These are phyloP conservation scores for Mirounga angustirostris DNA, from an alignment of 2,113 vertebrate genomes.

Conservation along the genomic window DNA sequence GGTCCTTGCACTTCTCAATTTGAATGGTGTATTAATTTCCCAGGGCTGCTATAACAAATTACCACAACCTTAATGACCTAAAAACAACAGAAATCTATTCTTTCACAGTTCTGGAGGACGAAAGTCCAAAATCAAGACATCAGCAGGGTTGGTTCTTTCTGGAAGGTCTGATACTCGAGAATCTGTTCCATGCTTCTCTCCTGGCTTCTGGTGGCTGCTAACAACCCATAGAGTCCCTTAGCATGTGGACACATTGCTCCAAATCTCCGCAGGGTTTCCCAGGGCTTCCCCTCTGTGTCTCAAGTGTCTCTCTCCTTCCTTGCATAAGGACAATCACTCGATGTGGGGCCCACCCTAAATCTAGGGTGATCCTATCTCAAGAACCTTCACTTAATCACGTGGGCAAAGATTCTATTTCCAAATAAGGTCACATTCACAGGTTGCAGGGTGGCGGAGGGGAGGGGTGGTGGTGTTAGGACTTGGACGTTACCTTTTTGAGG, in stretches of 20 bases:
- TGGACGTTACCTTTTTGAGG: not conserved
- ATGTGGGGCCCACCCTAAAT: not conserved
- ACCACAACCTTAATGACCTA: not conserved
- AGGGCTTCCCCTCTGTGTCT: not conserved
- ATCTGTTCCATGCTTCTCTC: not conserved
- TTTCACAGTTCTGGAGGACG: not conserved
- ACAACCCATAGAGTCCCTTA: not conserved
- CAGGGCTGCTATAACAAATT: not conserved
- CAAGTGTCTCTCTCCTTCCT: not conserved
- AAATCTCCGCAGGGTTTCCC: not conserved
- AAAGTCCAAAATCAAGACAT: not conserved
- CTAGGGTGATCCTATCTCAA: not conserved
- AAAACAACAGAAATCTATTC: not conserved
- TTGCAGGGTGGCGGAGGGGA: not conserved
- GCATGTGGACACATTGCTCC: not conserved
- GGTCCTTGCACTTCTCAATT: not conserved
- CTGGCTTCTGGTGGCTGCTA: not conserved
- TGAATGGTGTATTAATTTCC: not conserved
- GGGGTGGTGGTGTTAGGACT: not conserved
- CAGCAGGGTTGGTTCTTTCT: not conserved
- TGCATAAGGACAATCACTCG: not conserved
- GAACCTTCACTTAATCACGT: not conserved
- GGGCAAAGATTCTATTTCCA: constrained; percentile 16
- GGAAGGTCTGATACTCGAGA: not conserved
- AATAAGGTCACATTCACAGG: not conserved